phyloP scores from a whole-genome alignment of 2,797 vertebrate species.

The Poliocrania exsul region DNA sequence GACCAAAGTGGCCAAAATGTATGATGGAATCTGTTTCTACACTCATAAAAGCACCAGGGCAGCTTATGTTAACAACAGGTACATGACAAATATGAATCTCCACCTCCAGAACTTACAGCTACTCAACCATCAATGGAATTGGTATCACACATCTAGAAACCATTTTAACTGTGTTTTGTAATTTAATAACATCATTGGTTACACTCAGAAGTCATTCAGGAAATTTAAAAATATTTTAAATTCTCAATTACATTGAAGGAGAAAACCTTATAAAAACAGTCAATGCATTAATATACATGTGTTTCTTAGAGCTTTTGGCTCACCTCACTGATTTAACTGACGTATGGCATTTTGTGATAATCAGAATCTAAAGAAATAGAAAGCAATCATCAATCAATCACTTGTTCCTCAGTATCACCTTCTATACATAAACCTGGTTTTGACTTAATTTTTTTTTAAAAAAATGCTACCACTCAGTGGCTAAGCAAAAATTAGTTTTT shows the following conservation, averaged over 20 bases:
- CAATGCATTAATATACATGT: not conserved
- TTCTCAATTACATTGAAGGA: not conserved
- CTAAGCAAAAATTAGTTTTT: not conserved
- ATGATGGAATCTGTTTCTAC: not conserved
- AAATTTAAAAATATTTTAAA: not conserved
- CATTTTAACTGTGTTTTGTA: not conserved
- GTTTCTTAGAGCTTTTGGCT: not conserved
- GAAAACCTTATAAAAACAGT: not conserved
- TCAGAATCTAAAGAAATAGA: constrained; percentile 8
- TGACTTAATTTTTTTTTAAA: not conserved
- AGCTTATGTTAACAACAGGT: not conserved
- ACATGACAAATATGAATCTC: not conserved
- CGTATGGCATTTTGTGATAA: not conserved
- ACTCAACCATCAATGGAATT: not conserved
- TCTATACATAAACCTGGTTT: not conserved
- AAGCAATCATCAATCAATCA: not conserved
- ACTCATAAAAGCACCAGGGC: not conserved
- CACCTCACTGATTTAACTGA: constrained; percentile 1
- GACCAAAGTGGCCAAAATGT: not conserved
- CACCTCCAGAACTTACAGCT: not conserved
- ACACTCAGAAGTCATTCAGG: not conserved
- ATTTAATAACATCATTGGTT: not conserved
- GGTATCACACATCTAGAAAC: not conserved
- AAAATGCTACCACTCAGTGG: not conserved
- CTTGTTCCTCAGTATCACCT: not conserved